Evolutionary conservation across 2,113 vertebrate genomes (phyloP), one percentile per base, ranked within the genome.

Genomic region (Entelurus aequoreus): DNA sequence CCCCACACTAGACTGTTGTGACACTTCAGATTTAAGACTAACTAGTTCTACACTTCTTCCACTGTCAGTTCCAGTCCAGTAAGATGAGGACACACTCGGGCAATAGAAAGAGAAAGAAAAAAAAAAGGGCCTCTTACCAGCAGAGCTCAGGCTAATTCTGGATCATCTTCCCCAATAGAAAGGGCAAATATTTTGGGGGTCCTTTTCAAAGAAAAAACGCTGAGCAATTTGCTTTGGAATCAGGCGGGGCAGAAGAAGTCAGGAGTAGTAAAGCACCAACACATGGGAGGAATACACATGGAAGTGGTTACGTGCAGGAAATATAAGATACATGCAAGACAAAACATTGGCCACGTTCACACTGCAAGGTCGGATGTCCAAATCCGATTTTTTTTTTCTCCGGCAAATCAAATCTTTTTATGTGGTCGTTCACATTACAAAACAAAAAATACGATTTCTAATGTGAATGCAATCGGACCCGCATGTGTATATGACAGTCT

Each of bases 281-380:
- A 28, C 28, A 28, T 28, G 28, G 28, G 28, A 28, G 28, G 28
- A 28, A 2, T 28, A 52, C 44, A 62, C 54, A 62, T 15, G 19
- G 15, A 70, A 81, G 67, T 74, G 48, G 79, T 82, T 79, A 78
- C 6, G 55, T 56, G 54, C 28, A 6, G 19, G 66, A 78, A 69
- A 72, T 46, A 38, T 56, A 61, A 37, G 74, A 54, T 65, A 14
- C 56, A 66, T 55, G 47, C 51, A 56, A 48, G 62, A 60, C 75
- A 73, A 81, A 63, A 71, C 10, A 38, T 28, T 28, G 28, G 28
- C 28, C 28, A 28, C 28, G 28, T 28, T 28, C 28, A 28, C 28
- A 28, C 28, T 28, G 28, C 28, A 28, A 28, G 28, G 28, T 28
- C 4, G 28, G 28, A 28, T 28, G 4, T 28, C 28, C 28, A 28